These are phyloP conservation scores for Dichetophora obliterata DNA, from an alignment of 2,888 invertebrate species.

Conservation along the genomic window DNA sequence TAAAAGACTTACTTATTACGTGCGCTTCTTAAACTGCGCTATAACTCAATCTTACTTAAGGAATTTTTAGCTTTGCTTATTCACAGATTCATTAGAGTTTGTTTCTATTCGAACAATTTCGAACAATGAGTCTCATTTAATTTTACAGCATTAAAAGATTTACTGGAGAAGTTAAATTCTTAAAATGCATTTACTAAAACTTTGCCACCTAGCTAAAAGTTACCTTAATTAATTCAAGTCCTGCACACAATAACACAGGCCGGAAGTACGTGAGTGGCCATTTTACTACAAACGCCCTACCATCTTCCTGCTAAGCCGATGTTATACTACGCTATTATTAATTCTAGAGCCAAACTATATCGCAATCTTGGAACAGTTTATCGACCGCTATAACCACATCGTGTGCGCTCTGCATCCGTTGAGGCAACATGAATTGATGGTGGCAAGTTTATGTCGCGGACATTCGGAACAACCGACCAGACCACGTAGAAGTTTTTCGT, in stretches of 20 bases:
- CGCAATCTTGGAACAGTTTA: constrained; percentile 18
- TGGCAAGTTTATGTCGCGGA: constrained; percentile 10
- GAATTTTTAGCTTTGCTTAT: too few relatives aligned
- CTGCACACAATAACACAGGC: constrained; percentile 2
- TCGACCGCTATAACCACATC: constrained; percentile 18
- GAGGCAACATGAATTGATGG: constrained; percentile 10
- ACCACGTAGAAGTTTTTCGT: neutral
- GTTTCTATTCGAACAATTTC: too few relatives aligned
- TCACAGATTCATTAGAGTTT: too few relatives aligned
- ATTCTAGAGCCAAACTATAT: constrained; percentile 20
- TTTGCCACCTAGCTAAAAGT: constrained; percentile 19
- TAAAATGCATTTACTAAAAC: constrained; percentile 1
- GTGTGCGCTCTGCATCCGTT: neutral
- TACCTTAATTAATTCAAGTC: constrained; percentile 26
- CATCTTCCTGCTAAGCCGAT: neutral
- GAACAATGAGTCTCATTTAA: too few relatives aligned
- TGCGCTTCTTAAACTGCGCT: too few relatives aligned
- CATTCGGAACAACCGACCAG: neutral
- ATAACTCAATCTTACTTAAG: too few relatives aligned
- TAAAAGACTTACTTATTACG: too few relatives aligned
- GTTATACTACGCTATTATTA: constrained; percentile 3
- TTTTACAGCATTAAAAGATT: too few relatives aligned
- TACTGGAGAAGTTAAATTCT: neutral
- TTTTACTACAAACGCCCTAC: neutral
- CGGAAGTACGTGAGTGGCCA: constrained; percentile 25